phyloP scores from a whole-genome alignment of 2,888 invertebrate species.

The Gerris lacustris region DNA sequence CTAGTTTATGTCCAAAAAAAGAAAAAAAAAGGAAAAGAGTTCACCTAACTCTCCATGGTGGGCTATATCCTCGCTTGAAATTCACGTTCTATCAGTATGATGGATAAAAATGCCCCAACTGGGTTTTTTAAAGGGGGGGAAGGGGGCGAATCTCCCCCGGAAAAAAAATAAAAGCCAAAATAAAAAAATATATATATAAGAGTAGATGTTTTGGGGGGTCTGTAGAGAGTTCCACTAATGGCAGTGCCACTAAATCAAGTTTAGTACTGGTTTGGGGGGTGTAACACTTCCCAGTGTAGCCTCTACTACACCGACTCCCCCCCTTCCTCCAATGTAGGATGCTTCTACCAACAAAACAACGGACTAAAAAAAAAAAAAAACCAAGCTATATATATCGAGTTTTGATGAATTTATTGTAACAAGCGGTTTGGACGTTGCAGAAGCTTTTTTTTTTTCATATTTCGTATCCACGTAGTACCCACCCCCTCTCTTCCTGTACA shows the following conservation, averaged over 20 bases:
- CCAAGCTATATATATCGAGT: neutral
- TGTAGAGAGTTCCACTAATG: neutral
- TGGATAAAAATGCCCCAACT: too few species aligned
- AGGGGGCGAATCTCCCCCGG: neutral
- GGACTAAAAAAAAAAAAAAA: neutral
- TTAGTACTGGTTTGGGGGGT: neutral
- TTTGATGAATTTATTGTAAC: constrained; percentile 5
- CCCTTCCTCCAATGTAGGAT: neutral
- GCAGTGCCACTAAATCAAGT: neutral
- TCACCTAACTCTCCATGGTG: too few species aligned
- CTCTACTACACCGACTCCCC: neutral
- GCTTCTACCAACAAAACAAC: neutral
- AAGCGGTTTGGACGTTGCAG: neutral
- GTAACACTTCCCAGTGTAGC: neutral
- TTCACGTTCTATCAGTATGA: too few species aligned
- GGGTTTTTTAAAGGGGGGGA: neutral
- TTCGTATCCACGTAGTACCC: too few species aligned
- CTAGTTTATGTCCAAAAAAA: too few species aligned
- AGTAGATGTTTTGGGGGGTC: too few species aligned
- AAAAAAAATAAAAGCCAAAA: neutral
- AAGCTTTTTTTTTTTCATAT: neutral
- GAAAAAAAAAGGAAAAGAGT: too few species aligned
- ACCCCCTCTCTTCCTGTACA: neutral
- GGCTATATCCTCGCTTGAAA: too few species aligned
- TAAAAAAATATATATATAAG: too few species aligned